Base-by-base conservation (phyloP, 2,888 invertebrate genomes). In the Conistra vaccinii region DNA sequence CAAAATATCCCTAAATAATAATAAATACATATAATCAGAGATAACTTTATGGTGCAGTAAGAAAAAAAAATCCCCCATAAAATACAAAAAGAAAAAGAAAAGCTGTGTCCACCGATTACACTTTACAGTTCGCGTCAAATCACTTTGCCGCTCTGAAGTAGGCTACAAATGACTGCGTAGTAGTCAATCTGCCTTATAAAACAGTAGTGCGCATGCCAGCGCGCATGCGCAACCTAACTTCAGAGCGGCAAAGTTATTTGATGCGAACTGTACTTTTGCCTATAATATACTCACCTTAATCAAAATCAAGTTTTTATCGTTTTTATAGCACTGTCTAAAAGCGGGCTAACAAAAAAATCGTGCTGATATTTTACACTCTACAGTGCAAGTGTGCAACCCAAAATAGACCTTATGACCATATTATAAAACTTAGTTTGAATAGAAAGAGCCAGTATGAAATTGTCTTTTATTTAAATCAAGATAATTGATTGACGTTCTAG, bases 321-420 rank as follows among this genome's bases (percentile, higher is more conserved):
- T 39, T 48, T 26, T 35, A n/a, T 29, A 23, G 9, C 14, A 70
- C 23, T 3, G 6, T 58, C 26, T 23, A 39, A 29, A 73, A 75
- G 23, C 26, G 23, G 12, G 17, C 12, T 14, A 26, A 17, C 29
- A 5, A 55, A 29, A 29, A 63, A 66, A 17, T 6, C 23, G n/a
- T 66, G 65, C 57, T 17, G 23, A 57, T n/a, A 65, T 32, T 65
- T n/a, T 55, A 66, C 51, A 63, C 65, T 23, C 29, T 65, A 23
- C 23, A n/a, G 65, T 32, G 65, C 57, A 66, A 57, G 10, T 32
- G 29, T 57, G 32, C 53, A 17, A 51, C 55, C n/a, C 55, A 66
- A 55, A 55, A 57, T n/a, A 32, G 17, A 32, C 29, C n/a, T 32
- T 66, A 32, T 1, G 6, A 17, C 17, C 57, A 32, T 57, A 66